These are phyloP conservation scores for Eristalinus aeneus DNA, from an alignment of 2,888 invertebrate species.

Conservation along the genomic window DNA sequence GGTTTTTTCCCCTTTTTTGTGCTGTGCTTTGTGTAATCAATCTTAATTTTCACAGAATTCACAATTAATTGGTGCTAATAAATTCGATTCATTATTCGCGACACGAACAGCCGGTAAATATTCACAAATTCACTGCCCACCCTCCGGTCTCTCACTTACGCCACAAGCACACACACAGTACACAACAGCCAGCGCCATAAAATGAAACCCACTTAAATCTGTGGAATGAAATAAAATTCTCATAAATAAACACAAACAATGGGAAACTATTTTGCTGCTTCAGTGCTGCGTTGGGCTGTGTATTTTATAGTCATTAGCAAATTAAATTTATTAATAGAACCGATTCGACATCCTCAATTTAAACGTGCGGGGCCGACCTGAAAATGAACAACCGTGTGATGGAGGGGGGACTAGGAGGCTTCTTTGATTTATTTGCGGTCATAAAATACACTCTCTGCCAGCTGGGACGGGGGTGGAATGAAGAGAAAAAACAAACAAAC, in stretches of 20 bases:
- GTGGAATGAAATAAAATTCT: constrained; percentile 4
- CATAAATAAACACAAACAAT: constrained; percentile 17
- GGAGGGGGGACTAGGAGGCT: not conserved
- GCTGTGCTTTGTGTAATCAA: constrained; percentile 7
- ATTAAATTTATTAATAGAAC: not conserved
- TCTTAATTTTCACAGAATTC: constrained; percentile 28
- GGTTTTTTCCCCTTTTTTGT: too few species aligned
- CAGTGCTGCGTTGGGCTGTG: not conserved
- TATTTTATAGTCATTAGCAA: not conserved
- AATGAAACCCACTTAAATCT: constrained; percentile 6
- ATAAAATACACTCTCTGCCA: not conserved
- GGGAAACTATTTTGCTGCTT: not conserved
- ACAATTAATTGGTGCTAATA: constrained; percentile 23
- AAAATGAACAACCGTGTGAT: not conserved
- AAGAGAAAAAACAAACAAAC: not conserved
- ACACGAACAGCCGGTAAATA: constrained; percentile 7
- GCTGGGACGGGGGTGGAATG: not conserved
- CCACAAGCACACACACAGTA: not conserved
- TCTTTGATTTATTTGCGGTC: not conserved
- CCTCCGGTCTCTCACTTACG: too few species aligned
- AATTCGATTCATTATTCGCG: constrained; percentile 18
- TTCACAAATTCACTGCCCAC: not conserved
- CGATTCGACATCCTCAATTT: not conserved
- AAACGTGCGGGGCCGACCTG: not conserved
- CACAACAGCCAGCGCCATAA: not conserved